A percentile compares a stretch with the other conserved stretches of the same genome.
phyloP scores from a whole-genome alignment of 2,113 vertebrate species.

The Poeciliopsis occidentalis region DNA sequence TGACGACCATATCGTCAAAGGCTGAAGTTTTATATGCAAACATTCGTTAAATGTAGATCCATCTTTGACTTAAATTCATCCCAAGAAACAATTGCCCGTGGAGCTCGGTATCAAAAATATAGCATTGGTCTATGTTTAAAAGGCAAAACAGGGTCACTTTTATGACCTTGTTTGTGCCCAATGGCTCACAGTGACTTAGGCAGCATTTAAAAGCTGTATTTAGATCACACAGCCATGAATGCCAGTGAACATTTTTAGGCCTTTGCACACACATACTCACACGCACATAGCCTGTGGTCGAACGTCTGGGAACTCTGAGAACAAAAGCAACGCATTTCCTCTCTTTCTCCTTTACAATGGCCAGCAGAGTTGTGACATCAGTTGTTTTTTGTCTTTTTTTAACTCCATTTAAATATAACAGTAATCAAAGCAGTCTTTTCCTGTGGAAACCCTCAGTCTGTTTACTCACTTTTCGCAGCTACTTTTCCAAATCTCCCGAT shows the following conservation, averaged over 20 bases:
- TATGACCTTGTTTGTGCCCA: slow-evolving; percentile 67
- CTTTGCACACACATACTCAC: not conserved
- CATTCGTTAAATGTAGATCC: slow-evolving; percentile 34
- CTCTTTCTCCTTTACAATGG: slow-evolving; percentile 49
- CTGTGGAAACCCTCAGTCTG: slow-evolving; percentile 39
- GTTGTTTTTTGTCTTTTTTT: slow-evolving; percentile 30
- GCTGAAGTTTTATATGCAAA: slow-evolving; percentile 43
- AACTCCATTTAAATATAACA: slow-evolving; percentile 35
- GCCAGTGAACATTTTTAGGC: slow-evolving; percentile 10
- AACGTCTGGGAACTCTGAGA: slow-evolving; percentile 42
- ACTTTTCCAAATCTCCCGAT: too few species aligned
- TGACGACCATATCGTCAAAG: not conserved
- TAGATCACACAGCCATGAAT: slow-evolving; percentile 54
- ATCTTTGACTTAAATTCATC: slow-evolving; percentile 42
- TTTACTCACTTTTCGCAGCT: too few species aligned
- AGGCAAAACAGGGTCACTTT: slow-evolving; percentile 57
- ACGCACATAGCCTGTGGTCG: slow-evolving; percentile 47
- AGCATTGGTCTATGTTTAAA: slow-evolving; percentile 51
- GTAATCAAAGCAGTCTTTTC: slow-evolving; percentile 13
- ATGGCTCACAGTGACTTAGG: slow-evolving; percentile 51
- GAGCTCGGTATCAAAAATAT: slow-evolving; percentile 40
- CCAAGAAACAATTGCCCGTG: slow-evolving; percentile 46
- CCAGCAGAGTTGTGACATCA: slow-evolving; percentile 55
- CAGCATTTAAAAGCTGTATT: slow-evolving; percentile 59
- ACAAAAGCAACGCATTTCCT: slow-evolving; percentile 60